Conservation (phyloP, 2,888 invertebrate species). For the Tetheella fluctuosa region DNA sequence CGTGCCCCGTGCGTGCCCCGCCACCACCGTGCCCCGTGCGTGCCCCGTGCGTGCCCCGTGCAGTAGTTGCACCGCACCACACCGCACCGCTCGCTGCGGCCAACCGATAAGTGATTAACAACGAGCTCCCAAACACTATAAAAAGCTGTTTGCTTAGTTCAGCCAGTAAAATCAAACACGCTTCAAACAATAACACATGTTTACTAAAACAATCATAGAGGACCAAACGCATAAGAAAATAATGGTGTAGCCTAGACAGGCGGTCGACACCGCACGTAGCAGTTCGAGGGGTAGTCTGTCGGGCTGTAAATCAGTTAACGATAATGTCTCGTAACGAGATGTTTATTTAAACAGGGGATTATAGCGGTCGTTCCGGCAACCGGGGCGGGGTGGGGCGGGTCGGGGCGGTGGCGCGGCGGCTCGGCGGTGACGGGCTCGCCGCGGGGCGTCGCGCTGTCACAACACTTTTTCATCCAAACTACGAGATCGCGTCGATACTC, state of each 20-base stretch:
- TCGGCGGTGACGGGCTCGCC: slow-evolving; percentile 41
- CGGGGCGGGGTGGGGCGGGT: background rate
- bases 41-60: too few species aligned
- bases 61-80: too few species aligned
- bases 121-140: background rate
- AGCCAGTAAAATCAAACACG: background rate
- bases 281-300: slow-evolving; percentile 5
- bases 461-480: slow-evolving; percentile 41
- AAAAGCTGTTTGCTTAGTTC: background rate
- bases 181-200: slow-evolving; percentile 1
- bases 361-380: too few species aligned
- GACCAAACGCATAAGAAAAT: background rate
- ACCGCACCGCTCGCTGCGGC: too few species aligned
- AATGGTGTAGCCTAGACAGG: slow-evolving; percentile 16
- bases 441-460: slow-evolving; percentile 46
- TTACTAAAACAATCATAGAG: slow-evolving; percentile 2
- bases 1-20: too few species aligned
- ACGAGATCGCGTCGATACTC: slow-evolving; percentile 38
- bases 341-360: slow-evolving; percentile 34
- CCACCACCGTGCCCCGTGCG: too few species aligned
- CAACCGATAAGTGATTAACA: background rate
- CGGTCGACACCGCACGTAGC: slow-evolving; percentile 9
- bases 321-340: slow-evolving; percentile 37
- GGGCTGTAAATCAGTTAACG: slow-evolving; percentile 45
- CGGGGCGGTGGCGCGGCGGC: slow-evolving; percentile 25